phyloP scores from a whole-genome alignment of 1,140 invertebrate species.

The Drosophila funebris region DNA sequence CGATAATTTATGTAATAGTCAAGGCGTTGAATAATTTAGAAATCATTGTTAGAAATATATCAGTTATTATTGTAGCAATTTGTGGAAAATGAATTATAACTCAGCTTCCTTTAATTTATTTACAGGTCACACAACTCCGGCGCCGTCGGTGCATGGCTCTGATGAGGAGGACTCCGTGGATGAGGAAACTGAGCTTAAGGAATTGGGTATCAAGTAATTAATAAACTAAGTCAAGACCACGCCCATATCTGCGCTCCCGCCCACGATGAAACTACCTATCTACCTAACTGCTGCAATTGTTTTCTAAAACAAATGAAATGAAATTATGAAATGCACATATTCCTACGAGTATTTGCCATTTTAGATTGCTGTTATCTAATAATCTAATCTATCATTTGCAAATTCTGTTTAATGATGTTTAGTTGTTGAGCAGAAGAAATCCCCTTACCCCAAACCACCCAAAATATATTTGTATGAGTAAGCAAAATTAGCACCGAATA shows the following conservation, averaged over 20 bases:
- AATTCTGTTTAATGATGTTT: slow-evolving; percentile 75
- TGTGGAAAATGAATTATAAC: background rate
- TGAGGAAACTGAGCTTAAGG: slow-evolving; percentile 86
- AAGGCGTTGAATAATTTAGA: too few species aligned
- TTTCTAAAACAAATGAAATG: slow-evolving; percentile 54
- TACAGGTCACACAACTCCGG: slow-evolving; percentile 93
- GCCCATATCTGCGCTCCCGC: too few species aligned
- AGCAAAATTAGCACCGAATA: slow-evolving; percentile 4
- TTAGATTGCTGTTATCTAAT: slow-evolving; percentile 17
- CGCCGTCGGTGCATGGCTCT: slow-evolving; percentile 93
- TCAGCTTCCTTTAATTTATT: slow-evolving; percentile 48
- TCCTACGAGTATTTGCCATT: slow-evolving; percentile 2
- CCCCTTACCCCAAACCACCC: too few species aligned
- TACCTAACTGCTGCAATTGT: slow-evolving; percentile 61
- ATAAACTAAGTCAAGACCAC: slow-evolving; percentile 16
- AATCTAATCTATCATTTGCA: slow-evolving; percentile 24
- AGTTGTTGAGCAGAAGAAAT: too few species aligned
- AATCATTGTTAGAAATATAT: too few species aligned
- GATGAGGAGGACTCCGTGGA: slow-evolving; percentile 91
- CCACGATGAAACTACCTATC: slow-evolving; percentile 36
- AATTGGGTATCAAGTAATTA: slow-evolving; percentile 84
- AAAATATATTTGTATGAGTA: background rate
- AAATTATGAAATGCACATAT: background rate
- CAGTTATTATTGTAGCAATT: background rate
- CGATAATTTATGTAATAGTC: too few species aligned